Percentiles rank a stretch among this genome's conserved stretches.
phyloP scores from a whole-genome alignment of 1,140 invertebrate genomes.

The Helicoverpa armigera region DNA sequence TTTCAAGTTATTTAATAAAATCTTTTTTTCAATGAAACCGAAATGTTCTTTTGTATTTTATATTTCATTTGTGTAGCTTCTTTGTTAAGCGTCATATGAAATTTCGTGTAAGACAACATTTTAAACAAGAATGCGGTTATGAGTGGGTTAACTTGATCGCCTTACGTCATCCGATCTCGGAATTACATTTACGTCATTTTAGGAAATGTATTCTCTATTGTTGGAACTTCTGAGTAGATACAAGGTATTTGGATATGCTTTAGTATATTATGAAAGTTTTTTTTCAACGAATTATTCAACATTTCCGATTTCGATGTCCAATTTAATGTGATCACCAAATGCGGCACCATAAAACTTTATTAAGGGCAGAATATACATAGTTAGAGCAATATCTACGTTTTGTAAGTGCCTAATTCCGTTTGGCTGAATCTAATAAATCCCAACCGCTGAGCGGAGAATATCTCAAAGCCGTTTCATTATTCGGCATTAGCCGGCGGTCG shows the following conservation, averaged over 20 bases:
- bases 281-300: neutral
- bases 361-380: slow-evolving; percentile 53
- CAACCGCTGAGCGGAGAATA: slow-evolving; percentile 70
- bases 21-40: neutral
- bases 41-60: neutral
- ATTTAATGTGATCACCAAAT: slow-evolving; percentile 25
- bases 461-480: slow-evolving; percentile 84
- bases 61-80: neutral
- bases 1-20: too few relatives aligned
- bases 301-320: slow-evolving; percentile 8
- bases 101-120: slow-evolving; percentile 19
- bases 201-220: slow-evolving; percentile 12
- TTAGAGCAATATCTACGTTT: slow-evolving; percentile 51
- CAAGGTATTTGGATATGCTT: neutral
- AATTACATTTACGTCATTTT: slow-evolving; percentile 36
- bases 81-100: neutral
- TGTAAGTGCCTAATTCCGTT: slow-evolving; percentile 72
- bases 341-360: slow-evolving; percentile 44
- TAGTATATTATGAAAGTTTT: neutral
- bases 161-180: slow-evolving; percentile 31
- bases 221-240: neutral
- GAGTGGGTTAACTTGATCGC: slow-evolving; percentile 35
- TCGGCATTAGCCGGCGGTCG: slow-evolving; percentile 78
- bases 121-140: slow-evolving; percentile 20
- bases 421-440: slow-evolving; percentile 80